These are phyloP conservation scores for Loxodonta africana DNA, from an alignment of 2,113 vertebrate species.

Conservation along the genomic window DNA sequence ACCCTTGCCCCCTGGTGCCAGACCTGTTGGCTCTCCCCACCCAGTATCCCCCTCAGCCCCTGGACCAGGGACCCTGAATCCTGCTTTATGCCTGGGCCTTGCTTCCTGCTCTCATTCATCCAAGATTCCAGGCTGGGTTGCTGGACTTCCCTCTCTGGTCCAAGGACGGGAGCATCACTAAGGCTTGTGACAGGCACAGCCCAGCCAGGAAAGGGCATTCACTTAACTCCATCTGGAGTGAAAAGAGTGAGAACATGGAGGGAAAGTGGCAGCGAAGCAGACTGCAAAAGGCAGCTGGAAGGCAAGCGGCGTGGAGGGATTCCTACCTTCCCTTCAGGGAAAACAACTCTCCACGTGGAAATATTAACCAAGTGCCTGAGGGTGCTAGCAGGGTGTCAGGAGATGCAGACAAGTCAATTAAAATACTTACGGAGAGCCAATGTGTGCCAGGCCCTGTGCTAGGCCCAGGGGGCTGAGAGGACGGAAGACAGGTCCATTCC, in stretches of 20 bases:
- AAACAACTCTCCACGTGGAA: not conserved
- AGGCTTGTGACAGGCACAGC: not conserved
- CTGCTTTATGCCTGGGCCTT: not conserved
- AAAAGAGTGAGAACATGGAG: not conserved
- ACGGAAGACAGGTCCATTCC: too few species aligned
- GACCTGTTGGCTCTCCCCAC: not conserved
- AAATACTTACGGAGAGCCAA: not conserved
- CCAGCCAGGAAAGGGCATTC: not conserved
- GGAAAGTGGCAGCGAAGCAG: not conserved
- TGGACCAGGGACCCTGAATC: not conserved
- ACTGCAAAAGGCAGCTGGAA: rapidly evolving
- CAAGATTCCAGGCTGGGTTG: rapidly evolving
- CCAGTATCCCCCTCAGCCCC: rapidly evolving
- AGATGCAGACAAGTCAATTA: rapidly evolving
- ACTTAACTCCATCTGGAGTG: not conserved
- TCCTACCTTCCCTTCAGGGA: not conserved
- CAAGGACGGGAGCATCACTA: rapidly evolving
- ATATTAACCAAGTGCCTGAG: rapidly evolving
- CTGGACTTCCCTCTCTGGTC: rapidly evolving
- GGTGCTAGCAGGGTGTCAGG: not conserved
- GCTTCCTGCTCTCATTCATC: not conserved
- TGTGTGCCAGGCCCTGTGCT: rapidly evolving
- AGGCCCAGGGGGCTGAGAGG: rapidly evolving
- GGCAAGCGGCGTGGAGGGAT: rapidly evolving
- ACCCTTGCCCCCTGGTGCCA: rapidly evolving